phyloP scores from a whole-genome alignment of 1,140 invertebrate genomes.

The Elymnias hypermnestra region DNA sequence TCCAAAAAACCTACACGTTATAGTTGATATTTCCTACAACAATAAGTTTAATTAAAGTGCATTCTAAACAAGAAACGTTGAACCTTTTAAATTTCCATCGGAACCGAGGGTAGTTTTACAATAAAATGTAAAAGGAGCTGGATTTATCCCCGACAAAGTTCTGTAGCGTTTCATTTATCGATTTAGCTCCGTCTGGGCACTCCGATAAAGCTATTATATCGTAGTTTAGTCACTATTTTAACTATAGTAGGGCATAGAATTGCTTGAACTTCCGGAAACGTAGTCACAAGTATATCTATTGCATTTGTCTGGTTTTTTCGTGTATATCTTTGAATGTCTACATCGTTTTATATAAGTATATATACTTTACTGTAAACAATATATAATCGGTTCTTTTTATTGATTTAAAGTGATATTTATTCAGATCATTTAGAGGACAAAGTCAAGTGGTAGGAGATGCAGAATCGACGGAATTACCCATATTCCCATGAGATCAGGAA shows the following conservation, averaged over 20 bases:
- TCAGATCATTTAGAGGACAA: too few species aligned
- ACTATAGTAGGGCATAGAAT: conserved; percentile 7
- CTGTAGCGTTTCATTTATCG: conserved; percentile 14
- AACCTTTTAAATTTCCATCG: too few species aligned
- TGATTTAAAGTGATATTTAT: too few species aligned
- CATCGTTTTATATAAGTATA: too few species aligned
- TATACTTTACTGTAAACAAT: too few species aligned
- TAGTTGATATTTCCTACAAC: too few species aligned
- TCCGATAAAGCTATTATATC: not conserved
- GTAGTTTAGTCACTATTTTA: conserved; percentile 3
- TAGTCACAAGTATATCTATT: not conserved
- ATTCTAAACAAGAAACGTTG: not conserved
- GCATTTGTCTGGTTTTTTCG: not conserved
- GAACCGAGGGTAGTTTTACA: conserved; percentile 2
- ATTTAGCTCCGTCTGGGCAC: conserved; percentile 7
- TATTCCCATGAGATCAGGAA: too few species aligned
- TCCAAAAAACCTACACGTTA: too few species aligned
- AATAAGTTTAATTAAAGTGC: too few species aligned
- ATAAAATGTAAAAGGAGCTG: not conserved
- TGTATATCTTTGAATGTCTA: too few species aligned
- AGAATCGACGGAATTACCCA: too few species aligned
- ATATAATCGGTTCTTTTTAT: conserved; percentile 1
- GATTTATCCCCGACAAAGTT: conserved; percentile 5
- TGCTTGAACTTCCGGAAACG: not conserved
- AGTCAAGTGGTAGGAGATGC: too few species aligned